These are phyloP conservation scores for Ploceus nigricollis DNA, from an alignment of 2,113 vertebrate genomes.

Conservation along the genomic window DNA sequence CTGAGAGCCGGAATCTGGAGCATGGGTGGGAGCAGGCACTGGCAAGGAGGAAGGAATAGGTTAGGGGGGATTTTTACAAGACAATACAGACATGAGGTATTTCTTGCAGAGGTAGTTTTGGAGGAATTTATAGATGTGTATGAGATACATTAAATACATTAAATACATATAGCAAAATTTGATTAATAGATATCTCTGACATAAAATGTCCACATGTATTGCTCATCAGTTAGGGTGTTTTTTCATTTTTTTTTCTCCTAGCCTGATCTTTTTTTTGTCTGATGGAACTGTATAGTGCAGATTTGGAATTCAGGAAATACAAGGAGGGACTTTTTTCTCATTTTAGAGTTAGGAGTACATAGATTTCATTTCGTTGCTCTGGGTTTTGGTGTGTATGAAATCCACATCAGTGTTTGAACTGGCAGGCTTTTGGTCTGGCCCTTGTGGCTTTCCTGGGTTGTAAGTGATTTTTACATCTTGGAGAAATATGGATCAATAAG, in stretches of 20 bases:
- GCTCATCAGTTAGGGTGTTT: background rate
- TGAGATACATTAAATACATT: background rate
- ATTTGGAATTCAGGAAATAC: background rate
- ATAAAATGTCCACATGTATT: background rate
- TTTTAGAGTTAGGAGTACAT: background rate
- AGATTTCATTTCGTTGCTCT: background rate
- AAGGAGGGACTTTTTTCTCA: background rate
- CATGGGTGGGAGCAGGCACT: accelerated
- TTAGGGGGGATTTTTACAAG: background rate
- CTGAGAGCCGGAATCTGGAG: background rate
- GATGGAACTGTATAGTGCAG: too few relatives aligned
- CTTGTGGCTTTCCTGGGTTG: background rate
- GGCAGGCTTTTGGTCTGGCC: background rate
- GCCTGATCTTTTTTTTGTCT: background rate
- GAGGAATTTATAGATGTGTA: background rate
- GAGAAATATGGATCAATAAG: background rate
- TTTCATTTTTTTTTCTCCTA: background rate
- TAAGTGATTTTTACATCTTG: background rate
- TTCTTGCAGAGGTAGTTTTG: background rate
- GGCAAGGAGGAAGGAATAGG: background rate
- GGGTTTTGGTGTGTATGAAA: background rate
- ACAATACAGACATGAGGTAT: background rate
- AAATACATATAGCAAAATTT: background rate
- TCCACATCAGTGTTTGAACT: background rate
- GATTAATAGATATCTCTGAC: background rate